Evolutionary conservation across 2,113 vertebrate species (phyloP), one percentile per base, ranked within the genome.

Genomic region (Puffinus mauretanicus): DNA sequence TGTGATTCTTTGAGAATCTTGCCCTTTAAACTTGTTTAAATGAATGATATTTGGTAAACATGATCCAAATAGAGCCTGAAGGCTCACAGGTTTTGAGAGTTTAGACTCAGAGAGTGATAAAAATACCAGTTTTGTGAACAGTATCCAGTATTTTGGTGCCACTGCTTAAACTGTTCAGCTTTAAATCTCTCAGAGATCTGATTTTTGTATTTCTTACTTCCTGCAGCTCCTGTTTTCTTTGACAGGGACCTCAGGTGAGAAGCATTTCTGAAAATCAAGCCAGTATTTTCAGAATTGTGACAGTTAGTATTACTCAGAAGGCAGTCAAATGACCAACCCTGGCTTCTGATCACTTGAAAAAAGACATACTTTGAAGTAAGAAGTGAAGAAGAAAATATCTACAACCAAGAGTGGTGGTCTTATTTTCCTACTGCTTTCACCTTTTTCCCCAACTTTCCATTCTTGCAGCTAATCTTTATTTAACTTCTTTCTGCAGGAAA

Each of bases 401-500:
- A 40, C 11, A 80, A 27, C 6, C 14, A 66, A 49, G 51, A 62
- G 20, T 60, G 16, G 38, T 55, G 3, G 8, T 57, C 36, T 57
- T 80, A 47, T 80, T 83, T 84, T 44, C 27, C 58, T 72, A 17
- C 20, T 51, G 46, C 61, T 93, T 85, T 77, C 58, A 90, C 15
- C 36, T 82, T 90, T 94, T 61, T 5, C 14, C 7, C 7, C 17
- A 57, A 6, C 25, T 82, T 88, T 17, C 8, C n/a, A 32, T 71
- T 76, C 9, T 30, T 40, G 20, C 38, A 71, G 47, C 29, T 76
- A 70, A 82, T 69, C 6, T 20, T 67, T 42, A 20, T 47, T 91
- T 36, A 77, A 65, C 16, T 79, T 76, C 3, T 61, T 57, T 46
- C 72, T 65, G 8, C 60, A 98, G 98, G 96, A 98, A 54, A 97